phyloP scores from a whole-genome alignment of 2,113 vertebrate species.

The Odocoileus virginianus region DNA sequence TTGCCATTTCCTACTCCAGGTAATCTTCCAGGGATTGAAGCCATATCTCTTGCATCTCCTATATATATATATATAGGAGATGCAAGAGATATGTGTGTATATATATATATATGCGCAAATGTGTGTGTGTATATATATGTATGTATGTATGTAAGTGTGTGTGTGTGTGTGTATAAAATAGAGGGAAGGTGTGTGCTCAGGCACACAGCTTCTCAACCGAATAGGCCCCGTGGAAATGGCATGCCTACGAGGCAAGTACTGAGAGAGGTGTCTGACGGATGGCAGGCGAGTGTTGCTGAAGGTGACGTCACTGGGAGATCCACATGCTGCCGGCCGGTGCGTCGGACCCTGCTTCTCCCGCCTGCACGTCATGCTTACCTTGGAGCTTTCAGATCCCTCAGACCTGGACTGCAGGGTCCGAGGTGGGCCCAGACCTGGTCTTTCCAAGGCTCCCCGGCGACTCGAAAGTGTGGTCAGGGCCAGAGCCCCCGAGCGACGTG shows the following conservation, averaged over 20 bases:
- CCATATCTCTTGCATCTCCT: neutral
- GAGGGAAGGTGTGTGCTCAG: neutral
- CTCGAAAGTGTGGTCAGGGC: neutral
- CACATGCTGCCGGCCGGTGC: fast-evolving
- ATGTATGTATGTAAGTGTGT: too few relatives aligned
- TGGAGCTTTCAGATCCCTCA: neutral
- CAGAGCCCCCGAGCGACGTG: fast-evolving
- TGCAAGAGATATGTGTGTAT: too few relatives aligned
- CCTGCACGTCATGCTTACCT: fast-evolving
- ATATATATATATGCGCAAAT: too few relatives aligned
- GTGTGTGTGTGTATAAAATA: neutral
- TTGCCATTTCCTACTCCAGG: neutral
- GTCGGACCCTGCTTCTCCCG: fast-evolving
- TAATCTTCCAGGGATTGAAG: neutral
- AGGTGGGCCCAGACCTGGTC: neutral
- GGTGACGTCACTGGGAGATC: fast-evolving
- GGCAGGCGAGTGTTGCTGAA: fast-evolving
- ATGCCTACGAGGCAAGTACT: neutral
- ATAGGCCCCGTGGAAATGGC: neutral
- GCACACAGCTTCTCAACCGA: neutral
- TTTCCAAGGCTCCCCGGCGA: neutral
- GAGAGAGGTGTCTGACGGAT: neutral
- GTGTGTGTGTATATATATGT: too few relatives aligned
- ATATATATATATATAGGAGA: neutral
- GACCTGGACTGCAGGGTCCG: neutral